Evolutionary conservation across 2,888 invertebrate genomes (phyloP).

Genomic region (Rosalia funebris): DNA sequence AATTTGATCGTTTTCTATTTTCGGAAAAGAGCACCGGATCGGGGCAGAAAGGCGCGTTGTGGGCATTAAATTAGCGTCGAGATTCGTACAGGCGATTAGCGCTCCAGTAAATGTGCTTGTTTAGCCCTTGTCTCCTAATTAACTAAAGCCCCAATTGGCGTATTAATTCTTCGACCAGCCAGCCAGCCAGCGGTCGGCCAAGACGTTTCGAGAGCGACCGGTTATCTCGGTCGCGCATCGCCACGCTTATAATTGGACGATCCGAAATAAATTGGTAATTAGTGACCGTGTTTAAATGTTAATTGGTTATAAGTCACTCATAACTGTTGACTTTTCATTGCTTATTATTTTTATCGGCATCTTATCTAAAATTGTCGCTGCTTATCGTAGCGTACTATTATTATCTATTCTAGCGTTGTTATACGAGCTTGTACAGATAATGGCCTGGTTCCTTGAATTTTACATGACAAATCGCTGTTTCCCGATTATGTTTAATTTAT

Average conservation of each 20-base stretch:
- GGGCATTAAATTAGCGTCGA: slow-evolving; percentile 29
- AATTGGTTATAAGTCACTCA: slow-evolving; percentile 34
- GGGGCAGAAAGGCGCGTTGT: no score
- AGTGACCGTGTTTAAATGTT: slow-evolving; percentile 24
- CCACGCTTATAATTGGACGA: slow-evolving; percentile 23
- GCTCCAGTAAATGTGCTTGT: slow-evolving; percentile 47
- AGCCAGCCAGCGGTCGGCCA: slow-evolving; percentile 28
- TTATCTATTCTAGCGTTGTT: slow-evolving; percentile 33
- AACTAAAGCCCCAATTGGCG: slow-evolving; percentile 55
- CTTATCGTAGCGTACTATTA: slow-evolving; percentile 29
- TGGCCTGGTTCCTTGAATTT: slow-evolving; percentile 23
- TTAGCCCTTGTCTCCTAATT: slow-evolving; percentile 55
- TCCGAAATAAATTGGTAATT: slow-evolving; percentile 30
- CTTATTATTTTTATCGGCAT: slow-evolving; percentile 36
- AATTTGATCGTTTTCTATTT: no score
- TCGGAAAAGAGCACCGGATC: neutral
- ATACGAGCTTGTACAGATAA: slow-evolving; percentile 35
- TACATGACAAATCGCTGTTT: slow-evolving; percentile 29
- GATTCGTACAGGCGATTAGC: slow-evolving; percentile 28
- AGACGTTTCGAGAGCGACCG: slow-evolving; percentile 17
- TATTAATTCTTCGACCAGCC: no score
- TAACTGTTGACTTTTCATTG: slow-evolving; percentile 41
- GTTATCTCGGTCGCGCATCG: slow-evolving; percentile 14
- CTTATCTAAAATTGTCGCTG: slow-evolving; percentile 39
- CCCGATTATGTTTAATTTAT: slow-evolving; percentile 24